A percentile compares a stretch with the other conserved stretches of the same genome.
Evolutionary conservation across 2,113 vertebrate species (phyloP).

Genomic region (Phaethon lepturus): DNA sequence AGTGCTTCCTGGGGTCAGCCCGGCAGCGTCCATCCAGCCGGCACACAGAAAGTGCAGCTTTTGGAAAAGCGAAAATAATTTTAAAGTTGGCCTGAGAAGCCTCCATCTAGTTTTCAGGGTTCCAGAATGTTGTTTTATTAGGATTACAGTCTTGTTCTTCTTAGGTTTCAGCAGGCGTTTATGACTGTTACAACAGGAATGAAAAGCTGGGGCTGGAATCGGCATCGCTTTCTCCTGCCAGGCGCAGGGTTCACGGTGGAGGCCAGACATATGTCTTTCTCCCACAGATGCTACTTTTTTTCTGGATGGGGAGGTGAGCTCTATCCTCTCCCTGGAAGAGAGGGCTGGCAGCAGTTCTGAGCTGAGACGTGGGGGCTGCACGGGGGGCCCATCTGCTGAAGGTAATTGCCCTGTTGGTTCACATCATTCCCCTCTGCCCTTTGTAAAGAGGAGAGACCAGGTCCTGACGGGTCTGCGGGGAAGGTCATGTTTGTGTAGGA

Average conservation of each 20-base stretch:
- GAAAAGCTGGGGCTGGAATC: conserved; percentile 72
- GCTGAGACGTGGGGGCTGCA: neutral
- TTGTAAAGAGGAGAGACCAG: neutral
- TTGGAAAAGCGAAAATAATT: conserved; percentile 44
- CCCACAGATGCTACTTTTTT: conserved; percentile 60
- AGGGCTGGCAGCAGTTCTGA: conserved; percentile 23
- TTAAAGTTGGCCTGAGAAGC: conserved; percentile 59
- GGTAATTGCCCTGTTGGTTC: neutral
- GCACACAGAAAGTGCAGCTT: conserved; percentile 10
- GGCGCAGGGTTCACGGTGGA: conserved; percentile 64
- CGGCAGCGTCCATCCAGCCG: neutral
- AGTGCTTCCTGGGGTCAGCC: neutral
- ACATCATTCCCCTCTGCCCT: neutral
- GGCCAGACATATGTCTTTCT: conserved; percentile 68
- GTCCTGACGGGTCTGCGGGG: neutral
- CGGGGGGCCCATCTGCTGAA: neutral
- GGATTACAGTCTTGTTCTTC: conserved; percentile 72
- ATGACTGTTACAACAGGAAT: conserved; percentile 73
- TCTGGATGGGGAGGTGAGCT: conserved; percentile 40
- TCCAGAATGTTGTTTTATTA: conserved; percentile 74
- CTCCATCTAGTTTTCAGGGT: conserved; percentile 69
- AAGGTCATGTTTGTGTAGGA: neutral
- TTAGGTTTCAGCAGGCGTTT: conserved; percentile 73
- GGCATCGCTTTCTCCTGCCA: conserved; percentile 61
- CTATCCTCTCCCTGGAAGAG: conserved; percentile 9